These are phyloP conservation scores for Peribatodes rhomboidaria DNA, from an alignment of 2,888 invertebrate species.

Conservation along the genomic window DNA sequence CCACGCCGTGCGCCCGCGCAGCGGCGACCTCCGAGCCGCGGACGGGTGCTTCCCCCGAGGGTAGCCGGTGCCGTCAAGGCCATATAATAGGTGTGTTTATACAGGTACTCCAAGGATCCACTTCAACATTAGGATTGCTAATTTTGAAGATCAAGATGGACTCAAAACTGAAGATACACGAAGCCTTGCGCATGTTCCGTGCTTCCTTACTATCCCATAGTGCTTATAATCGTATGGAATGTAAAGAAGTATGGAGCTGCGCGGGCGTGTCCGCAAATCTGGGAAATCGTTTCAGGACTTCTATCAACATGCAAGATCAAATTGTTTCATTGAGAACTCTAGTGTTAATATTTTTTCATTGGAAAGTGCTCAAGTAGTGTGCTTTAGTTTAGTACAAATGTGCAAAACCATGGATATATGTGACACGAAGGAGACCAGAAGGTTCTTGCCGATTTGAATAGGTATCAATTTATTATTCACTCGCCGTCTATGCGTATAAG, in stretches of 20 bases:
- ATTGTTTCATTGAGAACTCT: conserved; percentile 49
- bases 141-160: conserved; percentile 50
- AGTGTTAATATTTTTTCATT: conserved; percentile 54
- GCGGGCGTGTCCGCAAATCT: conserved; percentile 77
- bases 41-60: conserved; percentile 55
- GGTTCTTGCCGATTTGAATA: conserved; percentile 13
- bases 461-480: conserved; percentile 9
- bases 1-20: conserved; percentile 55
- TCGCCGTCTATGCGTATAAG: neutral
- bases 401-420: conserved; percentile 20
- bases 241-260: conserved; percentile 98
- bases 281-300: conserved; percentile 62
- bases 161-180: conserved; percentile 66
- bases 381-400: conserved; percentile 43
- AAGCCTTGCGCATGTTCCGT: conserved; percentile 92
- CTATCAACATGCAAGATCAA: conserved; percentile 53
- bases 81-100: conserved; percentile 39
- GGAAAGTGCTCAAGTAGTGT: conserved; percentile 55
- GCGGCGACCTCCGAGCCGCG: conserved; percentile 47
- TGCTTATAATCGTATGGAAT: conserved; percentile 95
- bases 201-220: conserved; percentile 98
- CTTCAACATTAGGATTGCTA: conserved; percentile 44
- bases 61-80: conserved; percentile 60
- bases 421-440: conserved; percentile 13
- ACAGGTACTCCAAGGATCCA: conserved; percentile 46